A percentile compares a stretch with the other conserved stretches of the same genome.
These are phyloP conservation scores for Pheosia tremula DNA, from an alignment of 2,888 invertebrate genomes.

Conservation along the genomic window DNA sequence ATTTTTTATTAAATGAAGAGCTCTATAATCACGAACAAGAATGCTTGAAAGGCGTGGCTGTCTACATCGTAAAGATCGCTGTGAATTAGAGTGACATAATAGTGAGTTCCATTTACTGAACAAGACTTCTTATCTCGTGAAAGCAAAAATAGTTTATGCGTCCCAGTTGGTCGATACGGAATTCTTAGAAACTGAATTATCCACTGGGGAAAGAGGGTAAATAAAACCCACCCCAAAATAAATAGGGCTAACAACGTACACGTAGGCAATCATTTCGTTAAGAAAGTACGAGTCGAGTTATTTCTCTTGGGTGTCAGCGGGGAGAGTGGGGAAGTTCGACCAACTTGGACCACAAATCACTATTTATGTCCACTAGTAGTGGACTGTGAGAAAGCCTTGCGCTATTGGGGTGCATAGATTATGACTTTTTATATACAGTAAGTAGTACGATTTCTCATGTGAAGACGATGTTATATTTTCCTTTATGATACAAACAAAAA, in stretches of 20 bases:
- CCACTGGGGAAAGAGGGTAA: constrained; percentile 74
- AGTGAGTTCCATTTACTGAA: constrained; percentile 32
- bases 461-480: too few relatives aligned
- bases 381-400: constrained; percentile 49
- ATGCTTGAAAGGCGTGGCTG: not conserved
- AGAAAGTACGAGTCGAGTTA: constrained; percentile 77
- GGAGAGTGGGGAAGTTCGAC: constrained; percentile 44
- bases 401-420: constrained; percentile 44
- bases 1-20: too few relatives aligned
- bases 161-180: constrained; percentile 76
- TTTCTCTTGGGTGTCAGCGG: constrained; percentile 70
- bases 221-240: constrained; percentile 79
- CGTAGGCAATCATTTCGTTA: constrained; percentile 83
- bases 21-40: constrained; percentile 4
- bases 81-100: constrained; percentile 22
- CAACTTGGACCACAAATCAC: constrained; percentile 70
- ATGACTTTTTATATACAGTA: constrained; percentile 17
- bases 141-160: constrained; percentile 73
- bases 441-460: too few relatives aligned
- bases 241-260: constrained; percentile 79
- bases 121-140: constrained; percentile 44
- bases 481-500: too few relatives aligned
- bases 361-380: constrained; percentile 68
- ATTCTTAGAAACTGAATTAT: constrained; percentile 82
- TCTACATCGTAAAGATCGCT: not conserved